Conservation (phyloP, 2,888 invertebrate species). For the Minunthozetes semirufus region DNA sequence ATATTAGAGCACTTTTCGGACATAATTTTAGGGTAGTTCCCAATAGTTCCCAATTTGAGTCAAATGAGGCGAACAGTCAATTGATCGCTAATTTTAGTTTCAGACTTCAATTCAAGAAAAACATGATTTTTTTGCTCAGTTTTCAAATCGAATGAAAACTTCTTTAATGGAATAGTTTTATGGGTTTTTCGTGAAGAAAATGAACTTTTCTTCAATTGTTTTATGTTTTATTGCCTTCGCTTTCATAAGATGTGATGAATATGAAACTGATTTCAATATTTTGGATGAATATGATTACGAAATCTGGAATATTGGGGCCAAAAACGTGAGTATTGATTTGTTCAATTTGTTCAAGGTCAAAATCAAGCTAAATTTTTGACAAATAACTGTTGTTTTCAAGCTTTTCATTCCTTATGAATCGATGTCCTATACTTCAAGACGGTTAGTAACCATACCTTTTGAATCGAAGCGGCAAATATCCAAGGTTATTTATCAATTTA, state of each 20-base stretch:
- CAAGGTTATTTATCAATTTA: background rate
- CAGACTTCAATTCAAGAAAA: no score
- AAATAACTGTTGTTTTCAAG: background rate
- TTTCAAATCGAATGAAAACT: no score
- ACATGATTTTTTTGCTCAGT: no score
- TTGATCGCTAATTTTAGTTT: no score
- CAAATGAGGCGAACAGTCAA: no score
- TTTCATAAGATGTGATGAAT: background rate
- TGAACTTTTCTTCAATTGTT: no score
- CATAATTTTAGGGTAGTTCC: no score
- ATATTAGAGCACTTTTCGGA: no score
- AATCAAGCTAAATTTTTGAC: background rate
- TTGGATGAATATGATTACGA: background rate
- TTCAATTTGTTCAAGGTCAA: background rate
- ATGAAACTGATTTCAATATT: background rate
- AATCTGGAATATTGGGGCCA: background rate
- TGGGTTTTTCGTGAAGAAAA: no score
- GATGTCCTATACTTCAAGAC: background rate
- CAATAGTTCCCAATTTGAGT: no score
- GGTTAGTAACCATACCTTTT: constrained; percentile 4
- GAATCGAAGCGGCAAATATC: background rate
- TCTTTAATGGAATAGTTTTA: no score
- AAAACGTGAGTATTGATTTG: background rate
- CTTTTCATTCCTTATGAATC: background rate
- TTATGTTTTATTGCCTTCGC: no score